Conservation (phyloP, 1,140 invertebrate species). For the Zaprionus africanus region DNA sequence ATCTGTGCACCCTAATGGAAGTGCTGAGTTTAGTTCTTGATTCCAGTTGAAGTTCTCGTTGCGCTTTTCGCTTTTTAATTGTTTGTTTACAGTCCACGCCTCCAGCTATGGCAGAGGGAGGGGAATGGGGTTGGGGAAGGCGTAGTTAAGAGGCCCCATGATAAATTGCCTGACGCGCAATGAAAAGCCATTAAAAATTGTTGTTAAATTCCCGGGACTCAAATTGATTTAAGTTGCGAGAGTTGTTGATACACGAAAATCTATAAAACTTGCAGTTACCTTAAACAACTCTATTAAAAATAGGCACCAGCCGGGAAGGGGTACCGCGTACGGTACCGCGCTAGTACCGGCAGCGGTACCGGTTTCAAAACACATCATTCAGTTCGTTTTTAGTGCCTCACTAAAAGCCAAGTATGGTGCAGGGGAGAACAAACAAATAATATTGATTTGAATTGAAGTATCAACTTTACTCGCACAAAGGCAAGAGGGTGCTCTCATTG, state of each 20-base stretch:
- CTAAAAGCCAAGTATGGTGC: conserved; percentile 38
- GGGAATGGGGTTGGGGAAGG: conserved; percentile 17
- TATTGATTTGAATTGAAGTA: conserved; percentile 69
- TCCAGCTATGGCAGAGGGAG: conserved; percentile 28
- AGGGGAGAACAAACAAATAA: conserved; percentile 56
- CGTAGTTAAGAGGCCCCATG: conserved; percentile 63
- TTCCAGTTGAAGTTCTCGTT: conserved; percentile 58
- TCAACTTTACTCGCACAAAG: conserved; percentile 12
- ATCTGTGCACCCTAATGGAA: conserved; percentile 63
- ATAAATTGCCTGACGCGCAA: conserved; percentile 70
- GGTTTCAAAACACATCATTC: conserved; percentile 66
- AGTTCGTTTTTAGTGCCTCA: conserved; percentile 44
- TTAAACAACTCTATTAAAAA: conserved; percentile 75
- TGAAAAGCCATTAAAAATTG: conserved; percentile 67
- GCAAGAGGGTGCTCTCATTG: neutral
- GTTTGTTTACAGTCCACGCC: conserved; percentile 79
- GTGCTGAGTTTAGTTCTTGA: conserved; percentile 75
- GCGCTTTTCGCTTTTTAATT: conserved; percentile 70
- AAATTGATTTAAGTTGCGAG: conserved; percentile 76
- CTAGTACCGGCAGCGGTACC: neutral
- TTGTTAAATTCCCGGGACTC: conserved; percentile 54
- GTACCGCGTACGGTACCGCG: neutral
- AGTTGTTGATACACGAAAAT: conserved; percentile 67
- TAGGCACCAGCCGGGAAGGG: conserved; percentile 4
- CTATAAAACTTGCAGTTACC: conserved; percentile 68